Evolutionary conservation across 2,113 vertebrate species (phyloP).

Genomic region (Dipodomys ordii): DNA sequence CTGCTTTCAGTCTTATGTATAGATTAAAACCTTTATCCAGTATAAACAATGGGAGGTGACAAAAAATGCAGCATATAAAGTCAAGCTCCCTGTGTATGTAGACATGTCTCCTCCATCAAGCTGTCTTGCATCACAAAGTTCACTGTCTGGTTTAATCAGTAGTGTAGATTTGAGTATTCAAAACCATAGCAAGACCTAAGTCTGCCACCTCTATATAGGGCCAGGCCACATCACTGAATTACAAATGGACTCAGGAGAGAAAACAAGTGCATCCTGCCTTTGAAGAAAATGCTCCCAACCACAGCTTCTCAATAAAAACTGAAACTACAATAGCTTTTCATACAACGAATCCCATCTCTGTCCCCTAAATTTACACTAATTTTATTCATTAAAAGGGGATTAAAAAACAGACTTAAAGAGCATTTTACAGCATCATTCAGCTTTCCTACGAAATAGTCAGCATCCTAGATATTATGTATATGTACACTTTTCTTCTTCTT

Average conservation of each 20-base stretch:
- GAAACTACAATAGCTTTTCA: slow-evolving; percentile 85
- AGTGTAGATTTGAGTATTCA: slow-evolving; percentile 83
- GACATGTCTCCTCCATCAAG: slow-evolving; percentile 39
- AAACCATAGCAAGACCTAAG: slow-evolving; percentile 63
- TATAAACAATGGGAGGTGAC: slow-evolving; percentile 33
- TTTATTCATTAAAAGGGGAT: slow-evolving; percentile 75
- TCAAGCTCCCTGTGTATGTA: slow-evolving; percentile 18
- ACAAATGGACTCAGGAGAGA: slow-evolving; percentile 63
- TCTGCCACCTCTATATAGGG: slow-evolving; percentile 72
- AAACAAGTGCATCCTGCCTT: slow-evolving; percentile 80
- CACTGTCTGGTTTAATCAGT: slow-evolving; percentile 82
- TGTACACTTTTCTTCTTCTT: slow-evolving; percentile 82
- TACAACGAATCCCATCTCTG: slow-evolving; percentile 82
- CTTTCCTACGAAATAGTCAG: slow-evolving; percentile 87
- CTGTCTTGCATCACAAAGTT: slow-evolving; percentile 38
- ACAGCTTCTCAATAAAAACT: slow-evolving; percentile 84
- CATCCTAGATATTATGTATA: slow-evolving; percentile 90
- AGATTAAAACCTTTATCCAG: slow-evolving; percentile 56
- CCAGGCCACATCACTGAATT: slow-evolving; percentile 80
- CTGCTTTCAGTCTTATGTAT: slow-evolving; percentile 38
- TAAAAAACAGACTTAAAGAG: slow-evolving; percentile 76
- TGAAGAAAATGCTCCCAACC: slow-evolving; percentile 78
- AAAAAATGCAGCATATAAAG: background rate
- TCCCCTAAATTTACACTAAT: slow-evolving; percentile 76
- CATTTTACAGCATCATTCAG: slow-evolving; percentile 88